phyloP scores from a whole-genome alignment of 1,140 invertebrate species.

The Drosophila miranda region DNA sequence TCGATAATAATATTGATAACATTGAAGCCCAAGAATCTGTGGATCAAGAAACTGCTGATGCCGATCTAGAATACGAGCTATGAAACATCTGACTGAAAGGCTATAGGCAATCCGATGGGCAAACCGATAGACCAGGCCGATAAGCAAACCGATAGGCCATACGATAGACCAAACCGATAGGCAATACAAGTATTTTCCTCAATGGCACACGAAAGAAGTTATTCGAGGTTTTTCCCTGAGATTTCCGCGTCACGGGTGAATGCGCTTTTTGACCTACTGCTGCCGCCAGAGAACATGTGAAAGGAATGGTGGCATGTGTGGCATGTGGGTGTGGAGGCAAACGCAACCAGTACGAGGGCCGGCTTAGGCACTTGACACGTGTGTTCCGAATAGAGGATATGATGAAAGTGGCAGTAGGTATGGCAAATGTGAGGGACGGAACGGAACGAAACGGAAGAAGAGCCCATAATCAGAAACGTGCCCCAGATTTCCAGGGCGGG shows the following conservation, averaged over 20 bases:
- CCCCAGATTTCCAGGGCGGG: slow-evolving; percentile 37
- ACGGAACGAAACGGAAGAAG: slow-evolving; percentile 10
- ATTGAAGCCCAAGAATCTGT: too few relatives aligned
- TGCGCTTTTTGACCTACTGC: slow-evolving; percentile 67
- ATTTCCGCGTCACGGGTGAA: slow-evolving; percentile 49
- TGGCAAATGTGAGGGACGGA: slow-evolving; percentile 3
- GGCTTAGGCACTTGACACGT: slow-evolving; percentile 50
- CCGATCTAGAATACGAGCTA: too few relatives aligned
- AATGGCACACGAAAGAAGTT: too few relatives aligned
- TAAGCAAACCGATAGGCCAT: too few relatives aligned
- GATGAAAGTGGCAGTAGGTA: slow-evolving; percentile 7
- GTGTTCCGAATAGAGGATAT: slow-evolving; percentile 33
- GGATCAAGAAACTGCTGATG: too few relatives aligned
- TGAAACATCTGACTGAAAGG: too few relatives aligned
- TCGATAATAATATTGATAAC: too few relatives aligned
- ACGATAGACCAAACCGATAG: too few relatives aligned
- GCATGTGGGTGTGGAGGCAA: slow-evolving; percentile 11
- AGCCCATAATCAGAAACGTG: slow-evolving; percentile 53
- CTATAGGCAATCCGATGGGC: too few relatives aligned
- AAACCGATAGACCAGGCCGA: too few relatives aligned
- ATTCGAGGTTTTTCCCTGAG: slow-evolving; percentile 21
- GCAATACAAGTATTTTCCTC: slow-evolving; percentile 16
- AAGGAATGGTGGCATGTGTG: slow-evolving; percentile 11
- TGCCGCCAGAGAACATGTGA: too few relatives aligned
- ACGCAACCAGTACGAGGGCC: neutral